phyloP scores from a whole-genome alignment of 2,888 invertebrate species.

The Eupithecia subumbrata region DNA sequence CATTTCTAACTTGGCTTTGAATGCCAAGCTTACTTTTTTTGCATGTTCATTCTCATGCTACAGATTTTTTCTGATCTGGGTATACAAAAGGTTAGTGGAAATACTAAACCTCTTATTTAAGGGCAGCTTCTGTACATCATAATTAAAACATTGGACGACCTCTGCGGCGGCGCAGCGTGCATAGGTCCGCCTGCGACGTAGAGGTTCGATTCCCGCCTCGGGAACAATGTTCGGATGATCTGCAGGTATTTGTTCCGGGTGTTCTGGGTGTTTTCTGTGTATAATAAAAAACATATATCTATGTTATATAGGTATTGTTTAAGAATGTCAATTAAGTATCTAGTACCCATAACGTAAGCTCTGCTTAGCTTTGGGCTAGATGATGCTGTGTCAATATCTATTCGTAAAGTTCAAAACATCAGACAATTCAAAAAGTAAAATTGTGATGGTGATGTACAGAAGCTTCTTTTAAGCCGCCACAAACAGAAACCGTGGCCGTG shows the following conservation, averaged over 20 bases:
- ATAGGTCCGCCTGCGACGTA: neutral
- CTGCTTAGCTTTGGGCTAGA: no score
- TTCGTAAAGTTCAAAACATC: neutral
- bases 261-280: no score
- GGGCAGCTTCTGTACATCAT: slow-evolving; percentile 1
- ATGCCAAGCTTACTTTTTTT: slow-evolving; percentile 1
- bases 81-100: slow-evolving; percentile 3
- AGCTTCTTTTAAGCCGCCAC: no score
- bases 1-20: neutral
- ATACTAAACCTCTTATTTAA: neutral
- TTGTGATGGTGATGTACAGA: neutral
- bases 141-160: neutral
- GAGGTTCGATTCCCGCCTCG: no score
- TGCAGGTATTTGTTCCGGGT: no score
- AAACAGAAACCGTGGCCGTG: no score
- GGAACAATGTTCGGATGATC: no score
- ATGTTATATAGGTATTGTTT: no score
- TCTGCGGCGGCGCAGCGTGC: neutral
- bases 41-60: neutral
- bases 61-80: neutral
- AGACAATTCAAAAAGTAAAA: neutral
- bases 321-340: no score
- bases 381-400: no score
- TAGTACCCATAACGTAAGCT: no score
- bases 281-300: no score